phyloP scores from a whole-genome alignment of 2,888 invertebrate species.

The Zele albiditarsus region DNA sequence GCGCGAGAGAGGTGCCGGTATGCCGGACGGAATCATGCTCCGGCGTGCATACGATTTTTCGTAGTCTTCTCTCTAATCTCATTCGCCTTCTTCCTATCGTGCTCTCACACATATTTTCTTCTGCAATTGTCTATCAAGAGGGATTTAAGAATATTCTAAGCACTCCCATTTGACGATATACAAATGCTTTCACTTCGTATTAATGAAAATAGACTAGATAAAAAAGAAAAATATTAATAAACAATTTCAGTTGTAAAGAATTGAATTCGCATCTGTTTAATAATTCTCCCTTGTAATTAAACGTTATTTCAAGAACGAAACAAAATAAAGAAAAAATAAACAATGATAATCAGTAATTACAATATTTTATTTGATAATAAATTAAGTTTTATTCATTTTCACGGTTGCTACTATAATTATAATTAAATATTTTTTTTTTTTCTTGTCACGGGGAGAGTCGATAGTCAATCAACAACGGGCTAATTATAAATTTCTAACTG shows the following conservation, averaged over 20 bases:
- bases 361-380: neutral
- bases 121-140: too few relatives aligned
- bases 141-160: neutral
- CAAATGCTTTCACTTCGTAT: conserved; percentile 27
- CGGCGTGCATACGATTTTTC: conserved; percentile 63
- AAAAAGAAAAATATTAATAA: conserved; percentile 16
- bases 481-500: neutral
- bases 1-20: conserved; percentile 46
- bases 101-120: neutral
- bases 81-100: conserved; percentile 16
- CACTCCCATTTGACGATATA: neutral
- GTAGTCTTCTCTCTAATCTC: conserved; percentile 50
- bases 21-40: conserved; percentile 63
- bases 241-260: conserved; percentile 12
- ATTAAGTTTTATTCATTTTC: neutral
- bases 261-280: neutral
- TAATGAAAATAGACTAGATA: neutral
- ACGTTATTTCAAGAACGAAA: neutral
- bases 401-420: conserved; percentile 5
- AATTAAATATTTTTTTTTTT: neutral
- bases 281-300: neutral
- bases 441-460: neutral
- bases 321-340: neutral
- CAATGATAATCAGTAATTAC: neutral
- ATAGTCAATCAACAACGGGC: neutral